Conservation (phyloP, 2,113 vertebrate species). For the Xerus inauris region DNA sequence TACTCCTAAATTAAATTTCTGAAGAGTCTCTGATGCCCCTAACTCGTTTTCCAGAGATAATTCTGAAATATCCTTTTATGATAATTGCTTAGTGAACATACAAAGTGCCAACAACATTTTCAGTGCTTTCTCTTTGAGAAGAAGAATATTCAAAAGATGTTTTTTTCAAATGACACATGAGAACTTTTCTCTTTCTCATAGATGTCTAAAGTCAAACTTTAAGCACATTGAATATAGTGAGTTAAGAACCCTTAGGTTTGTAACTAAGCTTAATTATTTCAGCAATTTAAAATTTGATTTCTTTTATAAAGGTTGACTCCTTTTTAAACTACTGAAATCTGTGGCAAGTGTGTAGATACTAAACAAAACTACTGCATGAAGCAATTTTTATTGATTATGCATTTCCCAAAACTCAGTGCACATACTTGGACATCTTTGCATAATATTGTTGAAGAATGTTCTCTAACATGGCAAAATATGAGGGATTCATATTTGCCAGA, state of each 20-base stretch:
- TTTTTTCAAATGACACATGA: neutral
- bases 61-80: neutral
- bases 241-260: neutral
- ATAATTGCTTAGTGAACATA: neutral
- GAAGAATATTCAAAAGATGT: neutral
- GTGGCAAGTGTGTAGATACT: neutral
- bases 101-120: neutral
- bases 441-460: neutral
- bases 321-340: neutral
- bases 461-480: neutral
- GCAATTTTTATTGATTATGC: neutral
- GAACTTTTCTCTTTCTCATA: neutral
- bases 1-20: conserved; percentile 16
- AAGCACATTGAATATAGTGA: neutral
- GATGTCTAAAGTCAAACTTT: neutral
- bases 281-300: neutral
- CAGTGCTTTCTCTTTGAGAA: neutral
- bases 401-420: neutral
- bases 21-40: neutral
- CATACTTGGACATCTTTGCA: neutral
- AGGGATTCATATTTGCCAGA: neutral
- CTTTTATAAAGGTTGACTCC: neutral
- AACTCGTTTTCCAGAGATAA: conserved; percentile 9
- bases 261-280: neutral
- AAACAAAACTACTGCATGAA: neutral